These are phyloP conservation scores for Mormyrus hasselquistii DNA, from an alignment of 2,797 vertebrate species.

Conservation along the genomic window DNA sequence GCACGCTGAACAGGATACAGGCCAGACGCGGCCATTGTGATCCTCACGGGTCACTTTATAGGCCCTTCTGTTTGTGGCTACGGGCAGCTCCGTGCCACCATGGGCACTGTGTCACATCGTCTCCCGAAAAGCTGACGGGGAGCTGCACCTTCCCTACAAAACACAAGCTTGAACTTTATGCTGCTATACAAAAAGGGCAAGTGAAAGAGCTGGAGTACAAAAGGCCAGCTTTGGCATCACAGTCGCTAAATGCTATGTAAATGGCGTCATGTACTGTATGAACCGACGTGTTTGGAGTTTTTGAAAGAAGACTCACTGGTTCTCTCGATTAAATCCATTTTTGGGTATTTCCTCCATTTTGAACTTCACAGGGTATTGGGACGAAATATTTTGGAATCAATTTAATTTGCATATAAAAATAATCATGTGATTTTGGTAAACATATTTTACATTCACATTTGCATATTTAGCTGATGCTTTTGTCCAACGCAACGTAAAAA, in stretches of 20 bases:
- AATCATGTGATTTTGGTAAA: not conserved
- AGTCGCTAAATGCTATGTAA: not conserved
- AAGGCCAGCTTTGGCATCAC: not conserved
- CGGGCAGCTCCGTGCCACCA: not conserved
- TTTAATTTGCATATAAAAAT: not conserved
- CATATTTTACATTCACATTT: not conserved
- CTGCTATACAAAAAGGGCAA: not conserved
- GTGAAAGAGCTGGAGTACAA: not conserved
- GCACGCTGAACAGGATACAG: not conserved
- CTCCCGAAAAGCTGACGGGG: not conserved
- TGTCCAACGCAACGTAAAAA: not conserved
- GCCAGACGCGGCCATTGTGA: not conserved
- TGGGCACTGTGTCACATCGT: too few relatives aligned
- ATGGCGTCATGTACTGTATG: not conserved
- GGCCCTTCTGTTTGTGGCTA: not conserved
- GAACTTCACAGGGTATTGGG: not conserved
- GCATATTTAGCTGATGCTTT: not conserved
- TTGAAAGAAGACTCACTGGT: not conserved
- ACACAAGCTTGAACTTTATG: not conserved
- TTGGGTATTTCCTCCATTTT: not conserved
- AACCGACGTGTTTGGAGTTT: not conserved
- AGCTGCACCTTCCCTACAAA: not conserved
- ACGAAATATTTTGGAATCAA: not conserved
- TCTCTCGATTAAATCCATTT: not conserved
- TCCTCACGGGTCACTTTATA: not conserved